Base-by-base conservation (phyloP, 2,888 invertebrate genomes). In the Myathropa florea region DNA sequence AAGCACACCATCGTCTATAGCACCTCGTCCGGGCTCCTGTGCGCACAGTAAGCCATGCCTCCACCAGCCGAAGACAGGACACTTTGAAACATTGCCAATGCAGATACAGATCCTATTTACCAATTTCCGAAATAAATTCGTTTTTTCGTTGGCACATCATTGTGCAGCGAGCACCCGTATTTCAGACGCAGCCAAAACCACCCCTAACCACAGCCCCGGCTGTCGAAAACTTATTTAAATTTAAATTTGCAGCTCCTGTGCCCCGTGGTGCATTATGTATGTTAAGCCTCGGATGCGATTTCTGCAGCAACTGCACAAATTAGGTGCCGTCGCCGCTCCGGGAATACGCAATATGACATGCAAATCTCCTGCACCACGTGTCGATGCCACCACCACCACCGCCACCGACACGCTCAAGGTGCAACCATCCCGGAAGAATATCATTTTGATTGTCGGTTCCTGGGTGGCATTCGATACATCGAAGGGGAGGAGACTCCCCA, bases 31-130 rank as follows among this genome's bases (percentile, higher is more conserved):
- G 39, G 4, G 39, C n/a, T n/a, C n/a, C n/a, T n/a, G n/a, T n/a
- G n/a, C 4, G n/a, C 14, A 39, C 46, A 33, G 30, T 59, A 18
- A 65, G 12, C 57, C 57, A 24, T 23, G 57, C 57, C 23, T 0
- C 57, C 14, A 23, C 24, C 64, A 65, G 60, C 36, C 4, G 10
- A n/a, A 64, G 68, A 65, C 39, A 30, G 53, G 33, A 68, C 64
- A 75, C 72, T 73, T 83, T 83, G 83, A 83, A 83, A 30, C 63
- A 30, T 55, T 83, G 83, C 83, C 83, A 83, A 83, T 83, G 78
- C 83, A 78, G 72, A 78, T 83, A 72, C 78, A 61, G 68, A 63
- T 73, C 30, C 72, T 78, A 57, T 83, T 83, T 83, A 77, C 78
- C 77, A 83, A 83, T 78, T 83, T 78, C 61, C 12, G 53, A 73